Percentiles rank a stretch among this genome's conserved stretches.
Evolutionary conservation across 2,797 vertebrate species (phyloP).

Genomic region (Alcedo quadribrachys): DNA sequence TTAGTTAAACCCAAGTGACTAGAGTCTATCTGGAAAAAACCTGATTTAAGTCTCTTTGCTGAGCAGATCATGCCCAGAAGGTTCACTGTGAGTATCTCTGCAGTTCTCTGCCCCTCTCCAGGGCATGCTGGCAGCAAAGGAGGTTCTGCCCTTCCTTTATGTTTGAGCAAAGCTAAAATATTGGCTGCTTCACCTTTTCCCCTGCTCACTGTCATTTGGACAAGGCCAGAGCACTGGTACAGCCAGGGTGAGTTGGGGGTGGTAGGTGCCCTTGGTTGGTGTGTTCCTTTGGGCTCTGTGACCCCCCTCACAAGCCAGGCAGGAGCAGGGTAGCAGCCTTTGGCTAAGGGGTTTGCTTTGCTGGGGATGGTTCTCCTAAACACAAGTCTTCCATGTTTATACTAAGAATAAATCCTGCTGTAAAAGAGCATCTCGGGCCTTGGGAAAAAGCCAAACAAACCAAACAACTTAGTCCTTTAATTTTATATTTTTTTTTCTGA

Average conservation of each 20-base stretch:
- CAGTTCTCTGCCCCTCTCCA: neutral
- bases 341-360: neutral
- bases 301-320: neutral
- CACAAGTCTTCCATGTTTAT: neutral
- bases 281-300: neutral
- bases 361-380: neutral
- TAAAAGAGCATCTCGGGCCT: neutral
- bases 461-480: neutral
- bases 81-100: neutral
- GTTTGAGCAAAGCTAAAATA: neutral
- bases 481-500: neutral
- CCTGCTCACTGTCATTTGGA: accelerated
- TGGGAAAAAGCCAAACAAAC: neutral
- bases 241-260: neutral
- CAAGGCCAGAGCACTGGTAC: neutral
- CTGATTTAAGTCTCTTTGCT: neutral
- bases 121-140: neutral
- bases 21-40: neutral
- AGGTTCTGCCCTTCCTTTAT: neutral
- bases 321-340: neutral
- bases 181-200: neutral
- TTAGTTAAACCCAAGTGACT: neutral
- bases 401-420: neutral
- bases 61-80: neutral
- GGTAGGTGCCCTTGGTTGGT: neutral